Base-by-base conservation (phyloP, 2,113 vertebrate species). In the Eubucco bourcierii region DNA sequence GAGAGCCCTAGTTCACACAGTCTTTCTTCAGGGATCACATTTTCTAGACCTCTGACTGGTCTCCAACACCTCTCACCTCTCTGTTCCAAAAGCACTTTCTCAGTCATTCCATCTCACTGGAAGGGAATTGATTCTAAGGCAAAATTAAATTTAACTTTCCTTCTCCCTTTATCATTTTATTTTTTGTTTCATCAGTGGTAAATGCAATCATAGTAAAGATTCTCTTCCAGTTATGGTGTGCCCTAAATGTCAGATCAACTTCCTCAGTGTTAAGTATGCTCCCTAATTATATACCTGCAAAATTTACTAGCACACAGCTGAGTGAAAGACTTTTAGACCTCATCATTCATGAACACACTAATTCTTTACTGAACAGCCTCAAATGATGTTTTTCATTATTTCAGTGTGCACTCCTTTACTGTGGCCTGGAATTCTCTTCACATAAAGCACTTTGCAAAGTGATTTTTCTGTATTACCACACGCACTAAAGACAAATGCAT, bases 41-140 rank as follows among this genome's bases (percentile, higher is more conserved):
- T 94, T 86, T 71, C 61, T 60, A 74, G 77, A 84, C 95, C 93
- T 90, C 77, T 90, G 80, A 90, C 86, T 83, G 65, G 41, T 83
- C 37, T 70, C 16, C 71, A 46, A 33, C n/a, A 60, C 58, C 46
- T n/a, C 52, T 76, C 85, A 74, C 81, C 76, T 60, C 56, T 91
- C 47, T 75, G 25, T 77, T 91, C 47, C 80, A 68, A 88, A 95
- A 84, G 33, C 46, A 19, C 58, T 85, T 90, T 88, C 72, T 72
- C 37, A 88, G 53, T 46, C 79, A 70, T 41, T 80, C 80, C 58
- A 60, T 83, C 9, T 4, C 71, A 75, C 44, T 58, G 31, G 72
- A 95, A 88, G 65, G 37, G 25, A 84, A 77, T 12, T 64, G 28
- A 67, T 83, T 85, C 56, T 58, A 87, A 78, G 12, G 83, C 11